Evolutionary conservation across 2,888 invertebrate genomes (phyloP), one percentile per base, ranked within the genome.

Genomic region (Stenoptilia bipunctidactyla): DNA sequence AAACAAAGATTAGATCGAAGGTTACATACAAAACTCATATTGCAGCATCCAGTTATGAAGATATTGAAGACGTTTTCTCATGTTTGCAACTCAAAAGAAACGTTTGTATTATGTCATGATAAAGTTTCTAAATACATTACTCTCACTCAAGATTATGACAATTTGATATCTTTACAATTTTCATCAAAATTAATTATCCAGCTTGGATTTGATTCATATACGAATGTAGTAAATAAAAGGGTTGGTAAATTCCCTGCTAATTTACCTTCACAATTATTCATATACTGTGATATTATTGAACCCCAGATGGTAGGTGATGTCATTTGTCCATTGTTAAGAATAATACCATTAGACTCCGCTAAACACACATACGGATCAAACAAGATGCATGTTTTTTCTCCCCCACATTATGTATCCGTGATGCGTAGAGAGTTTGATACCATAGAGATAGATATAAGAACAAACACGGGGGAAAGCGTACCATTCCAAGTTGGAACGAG

Each of bases 361-460:
- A 47, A 48, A 34, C 49, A 52, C 36, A 46, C 42, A 13, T 52
- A 52, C 38, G 52, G 52, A 9, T 39, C 51, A 1, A 45, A 49
- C 39, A 51, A 50, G 49, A 56, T 51, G 51, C 48, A 53, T 40
- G 27, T 38, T 2, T 48, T 48, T 39, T 46, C 49, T 27, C 52
- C 45, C n/a, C 42, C 48, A 6, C 54, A 54, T 37, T 56, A 57
- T 27, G 15, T 57, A 39, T 42, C 50, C 3, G 50, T 55, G 6
- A 50, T 55, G 52, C 53, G 53, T 5, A 47, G 55, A 42, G 55
- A 55, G 27, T 57, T 57, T 46, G 55, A 57, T 45, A 49, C 48
- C 0, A 44, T 55, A 34, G 55, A 57, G 48, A 51, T 57, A 48
- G 53, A 53, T 57, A 56, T 56, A 58, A 58, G 55, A 49, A 38